Evolutionary conservation across 2,113 vertebrate genomes (phyloP).

Genomic region (Clinocottus analis): DNA sequence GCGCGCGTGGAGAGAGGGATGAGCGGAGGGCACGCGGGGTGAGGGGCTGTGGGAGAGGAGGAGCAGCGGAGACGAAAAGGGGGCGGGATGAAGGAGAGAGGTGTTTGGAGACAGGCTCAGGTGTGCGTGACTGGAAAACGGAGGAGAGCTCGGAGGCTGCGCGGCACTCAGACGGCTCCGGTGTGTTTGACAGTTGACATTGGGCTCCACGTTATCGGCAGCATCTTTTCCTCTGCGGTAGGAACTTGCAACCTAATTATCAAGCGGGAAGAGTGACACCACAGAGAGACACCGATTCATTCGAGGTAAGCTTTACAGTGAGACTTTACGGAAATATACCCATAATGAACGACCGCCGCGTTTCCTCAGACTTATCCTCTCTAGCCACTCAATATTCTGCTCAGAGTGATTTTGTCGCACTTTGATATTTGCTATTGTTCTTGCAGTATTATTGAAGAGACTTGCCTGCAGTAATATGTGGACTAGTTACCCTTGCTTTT

Average conservation of each 20-base stretch:
- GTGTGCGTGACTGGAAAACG: constrained; percentile 83
- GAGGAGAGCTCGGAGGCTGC: constrained; percentile 63
- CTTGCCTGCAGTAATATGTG: constrained; percentile 7
- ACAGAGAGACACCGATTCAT: neutral
- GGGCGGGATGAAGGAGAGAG: constrained; percentile 61
- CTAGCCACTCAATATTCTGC: neutral
- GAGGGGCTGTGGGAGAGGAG: constrained; percentile 27
- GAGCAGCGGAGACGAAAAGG: constrained; percentile 24
- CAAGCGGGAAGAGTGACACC: constrained; percentile 21
- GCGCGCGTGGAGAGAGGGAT: neutral
- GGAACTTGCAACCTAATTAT: constrained; percentile 45
- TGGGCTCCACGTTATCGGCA: constrained; percentile 30
- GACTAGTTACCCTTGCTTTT: constrained; percentile 27
- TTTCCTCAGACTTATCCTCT: neutral
- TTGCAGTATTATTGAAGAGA: neutral
- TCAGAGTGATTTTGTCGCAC: constrained; percentile 41
- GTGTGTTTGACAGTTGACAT: constrained; percentile 65
- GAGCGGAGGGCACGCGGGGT: neutral
- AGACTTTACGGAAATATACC: neutral
- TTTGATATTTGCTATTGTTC: constrained; percentile 14
- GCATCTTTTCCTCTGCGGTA: constrained; percentile 2
- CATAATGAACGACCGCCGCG: neutral
- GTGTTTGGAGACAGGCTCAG: constrained; percentile 75
- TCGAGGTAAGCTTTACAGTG: constrained; percentile 54
- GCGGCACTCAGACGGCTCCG: constrained; percentile 41